Percentiles rank a stretch among this genome's conserved stretches.
phyloP scores from a whole-genome alignment of 1,140 invertebrate species.

The Drosophila sp. region DNA sequence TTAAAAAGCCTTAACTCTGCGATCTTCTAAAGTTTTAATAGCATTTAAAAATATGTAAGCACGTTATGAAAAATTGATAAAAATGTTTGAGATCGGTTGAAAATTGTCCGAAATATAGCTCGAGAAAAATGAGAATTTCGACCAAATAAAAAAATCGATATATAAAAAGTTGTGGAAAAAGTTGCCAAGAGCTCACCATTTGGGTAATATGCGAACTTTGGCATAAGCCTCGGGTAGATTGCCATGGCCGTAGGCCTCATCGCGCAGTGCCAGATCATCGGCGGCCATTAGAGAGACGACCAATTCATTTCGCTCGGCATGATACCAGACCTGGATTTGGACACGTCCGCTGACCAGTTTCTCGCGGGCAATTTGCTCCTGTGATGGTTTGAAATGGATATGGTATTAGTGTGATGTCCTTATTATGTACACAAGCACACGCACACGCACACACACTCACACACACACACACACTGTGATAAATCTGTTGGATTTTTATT shows the following conservation, averaged over 20 bases:
- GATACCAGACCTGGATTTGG: slow-evolving; percentile 94
- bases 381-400: slow-evolving; percentile 49
- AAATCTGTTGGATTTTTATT: background rate
- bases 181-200: slow-evolving; percentile 85
- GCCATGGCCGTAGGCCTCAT: slow-evolving; percentile 89
- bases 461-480: background rate
- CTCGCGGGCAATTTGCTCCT: slow-evolving; percentile 90
- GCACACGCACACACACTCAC: slow-evolving; percentile 2
- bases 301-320: slow-evolving; percentile 90
- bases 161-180: no score
- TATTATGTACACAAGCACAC: background rate
- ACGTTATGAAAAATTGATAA: no score
- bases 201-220: slow-evolving; percentile 90
- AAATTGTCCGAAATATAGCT: no score
- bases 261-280: slow-evolving; percentile 90
- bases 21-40: no score
- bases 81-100: no score
- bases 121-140: no score
- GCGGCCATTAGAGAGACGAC: slow-evolving; percentile 92
- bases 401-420: no score
- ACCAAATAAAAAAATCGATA: no score
- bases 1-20: no score
- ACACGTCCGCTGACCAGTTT: slow-evolving; percentile 89
- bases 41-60: no score
- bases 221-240: slow-evolving; percentile 91